Evolutionary conservation across 2,797 vertebrate species (phyloP), one percentile per base, ranked within the genome.

Genomic region (Myripristis jacobus): DNA sequence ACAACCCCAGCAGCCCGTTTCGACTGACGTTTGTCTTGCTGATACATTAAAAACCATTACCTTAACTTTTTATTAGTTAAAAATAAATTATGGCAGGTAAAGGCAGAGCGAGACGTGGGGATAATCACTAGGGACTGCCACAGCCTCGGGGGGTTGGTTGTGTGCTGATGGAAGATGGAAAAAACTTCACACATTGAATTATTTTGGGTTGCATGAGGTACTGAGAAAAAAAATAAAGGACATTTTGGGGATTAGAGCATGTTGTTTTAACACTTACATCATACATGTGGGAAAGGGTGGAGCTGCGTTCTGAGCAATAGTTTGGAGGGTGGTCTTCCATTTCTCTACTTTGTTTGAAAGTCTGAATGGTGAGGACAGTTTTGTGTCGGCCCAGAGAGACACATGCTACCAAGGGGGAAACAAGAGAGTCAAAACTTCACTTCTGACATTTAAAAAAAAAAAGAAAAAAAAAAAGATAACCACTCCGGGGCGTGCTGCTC

Each of bases 71-170:
- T 80, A 90, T 86, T 86, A 79, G 73, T 65, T 79, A 46, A 87
- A n/a, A 88, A 90, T 89, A 90, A 91, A 90, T 90, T 83, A 86
- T 57, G 73, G 86, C 84, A 88, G 69, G 77, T 80, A 84, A 34
- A 81, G 83, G 85, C 79, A 83, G n/a, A n/a, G 82, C 79, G 57
- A 74, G 73, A 72, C 53, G 75, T 80, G 71, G 69, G 67, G 73
- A 80, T 90, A 91, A 93, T 90, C 67, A 88, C 73, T 21, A 57
- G 78, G 87, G 80, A 84, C 57, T 59, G 76, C 73, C 60, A 59
- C 56, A 60, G 87, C 90, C 90, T 73, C 61, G 12, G 88, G 89
- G 74, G 84, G 74, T 59, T 44, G 8, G 38, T 59, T 71, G 25
- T 63, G 47, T 59, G 69, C 51, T 77, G 74, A 85, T 72, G 68